These are phyloP conservation scores for Urosaurus nigricauda DNA, from an alignment of 2,797 vertebrate genomes.

Conservation along the genomic window DNA sequence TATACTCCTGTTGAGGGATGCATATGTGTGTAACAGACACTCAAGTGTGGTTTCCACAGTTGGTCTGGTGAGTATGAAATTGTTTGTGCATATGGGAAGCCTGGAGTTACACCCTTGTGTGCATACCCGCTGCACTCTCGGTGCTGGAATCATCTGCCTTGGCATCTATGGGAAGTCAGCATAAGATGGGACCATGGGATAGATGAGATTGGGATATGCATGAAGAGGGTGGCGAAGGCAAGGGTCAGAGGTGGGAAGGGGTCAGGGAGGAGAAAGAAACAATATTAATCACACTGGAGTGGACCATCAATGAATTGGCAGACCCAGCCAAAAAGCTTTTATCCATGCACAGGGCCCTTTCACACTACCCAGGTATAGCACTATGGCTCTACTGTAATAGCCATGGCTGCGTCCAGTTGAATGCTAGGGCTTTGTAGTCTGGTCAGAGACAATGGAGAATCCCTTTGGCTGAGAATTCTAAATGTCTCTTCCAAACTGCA, in stretches of 20 bases:
- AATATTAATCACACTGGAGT: background rate
- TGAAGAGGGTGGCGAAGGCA: background rate
- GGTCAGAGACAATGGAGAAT: too few species aligned
- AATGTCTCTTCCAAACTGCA: too few species aligned
- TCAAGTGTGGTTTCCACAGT: too few species aligned
- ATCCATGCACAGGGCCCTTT: too few species aligned
- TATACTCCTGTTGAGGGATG: too few species aligned
- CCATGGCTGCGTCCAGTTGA: too few species aligned
- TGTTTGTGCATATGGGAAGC: background rate
- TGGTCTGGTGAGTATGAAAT: background rate
- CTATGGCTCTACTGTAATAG: too few species aligned
- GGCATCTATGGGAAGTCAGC: background rate
- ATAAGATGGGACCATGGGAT: background rate
- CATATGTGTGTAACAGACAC: too few species aligned
- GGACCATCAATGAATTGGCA: background rate
- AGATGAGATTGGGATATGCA: background rate
- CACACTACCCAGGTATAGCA: too few species aligned
- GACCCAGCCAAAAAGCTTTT: too few species aligned
- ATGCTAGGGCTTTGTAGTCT: too few species aligned
- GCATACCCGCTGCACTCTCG: background rate
- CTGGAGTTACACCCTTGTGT: background rate
- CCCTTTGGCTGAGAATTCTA: too few species aligned
- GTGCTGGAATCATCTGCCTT: background rate
- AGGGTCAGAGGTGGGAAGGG: background rate
- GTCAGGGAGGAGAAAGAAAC: slow-evolving; percentile 5